Conservation (phyloP, 2,888 invertebrate genomes). For the Drosophila diplacantha region DNA sequence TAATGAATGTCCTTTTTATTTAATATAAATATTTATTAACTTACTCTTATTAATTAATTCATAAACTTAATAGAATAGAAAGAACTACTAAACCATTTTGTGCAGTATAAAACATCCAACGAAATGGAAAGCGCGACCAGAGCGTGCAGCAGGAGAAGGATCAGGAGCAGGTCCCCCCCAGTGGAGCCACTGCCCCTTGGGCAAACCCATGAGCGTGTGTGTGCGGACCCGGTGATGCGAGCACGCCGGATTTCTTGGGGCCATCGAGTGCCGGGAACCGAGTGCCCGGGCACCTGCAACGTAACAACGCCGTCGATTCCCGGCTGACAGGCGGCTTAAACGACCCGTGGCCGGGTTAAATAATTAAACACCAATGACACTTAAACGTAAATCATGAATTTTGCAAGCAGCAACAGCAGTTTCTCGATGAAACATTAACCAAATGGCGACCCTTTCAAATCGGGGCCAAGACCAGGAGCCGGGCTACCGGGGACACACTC, state of each 20-base stretch:
- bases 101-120: conserved; percentile 29
- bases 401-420: conserved; percentile 46
- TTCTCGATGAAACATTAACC: conserved; percentile 51
- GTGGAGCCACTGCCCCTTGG: conserved; percentile 9
- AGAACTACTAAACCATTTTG: background rate
- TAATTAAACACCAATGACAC: conserved; percentile 71
- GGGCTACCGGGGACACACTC: conserved; percentile 2
- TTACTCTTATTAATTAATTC: background rate
- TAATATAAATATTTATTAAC: background rate
- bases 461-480: conserved; percentile 18
- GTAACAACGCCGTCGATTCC: conserved; percentile 24
- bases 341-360: conserved; percentile 57
- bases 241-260: conserved; percentile 16
- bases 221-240: conserved; percentile 8
- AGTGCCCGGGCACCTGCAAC: conserved; percentile 10
- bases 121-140: conserved; percentile 62
- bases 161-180: conserved; percentile 4
- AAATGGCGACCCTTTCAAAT: conserved; percentile 49
- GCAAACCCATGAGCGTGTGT: conserved; percentile 12
- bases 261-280: background rate
- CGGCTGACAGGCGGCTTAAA: conserved; percentile 47
- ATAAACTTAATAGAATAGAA: no score
- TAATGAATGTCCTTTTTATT: background rate
- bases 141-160: conserved; percentile 34
- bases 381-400: conserved; percentile 72